Base-by-base conservation (phyloP, 2,888 invertebrate genomes). In the Dugesia japonica region DNA sequence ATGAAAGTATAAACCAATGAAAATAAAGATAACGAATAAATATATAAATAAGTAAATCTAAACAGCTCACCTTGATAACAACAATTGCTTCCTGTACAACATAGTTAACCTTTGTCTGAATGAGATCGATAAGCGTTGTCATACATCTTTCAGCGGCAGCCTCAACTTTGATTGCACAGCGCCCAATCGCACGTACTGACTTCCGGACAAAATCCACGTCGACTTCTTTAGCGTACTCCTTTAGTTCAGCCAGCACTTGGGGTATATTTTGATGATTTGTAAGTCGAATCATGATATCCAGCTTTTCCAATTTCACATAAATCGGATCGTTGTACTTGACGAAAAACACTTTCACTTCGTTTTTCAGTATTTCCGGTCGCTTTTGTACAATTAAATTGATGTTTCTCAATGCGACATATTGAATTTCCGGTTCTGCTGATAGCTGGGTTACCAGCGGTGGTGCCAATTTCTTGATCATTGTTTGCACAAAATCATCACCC, bases 261-360 rank as follows among this genome's bases (percentile, higher is more conserved):
- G 94, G 92, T 81, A 98, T 98, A 85, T 99, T 99, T 20, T 92
- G 90, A 85, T 97, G 94, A 71, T 93, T 94, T 20, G 98, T 97
- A 80, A 99, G 87, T 20, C 98, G 89, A 82, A 99, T 99, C 97
- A 98, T 98, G 77, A 98, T 98, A 84, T 98, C 98, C 81, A 98
- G 83, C 84, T 98, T 98, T 85, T 98, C 98, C 79, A 98, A 87
- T 84, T 98, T 98, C 71, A 99, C 98, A 85, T 99, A 98, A 84
- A 99, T 99, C 0, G 98, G 98, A 86, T 99, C 98, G 85, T 98
- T 99, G 87, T 99, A 98, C 83, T 98, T 98, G 42, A 99, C 98
- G 85, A 98, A 98, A 87, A 98, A 99, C 76, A 92, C 93, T 88
- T 98, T 98, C 97, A 99, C 97, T 86, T 99, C 98, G 82, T 97